These are phyloP conservation scores for Neotoxoptera formosana DNA, from an alignment of 1,140 invertebrate species.

Conservation along the genomic window DNA sequence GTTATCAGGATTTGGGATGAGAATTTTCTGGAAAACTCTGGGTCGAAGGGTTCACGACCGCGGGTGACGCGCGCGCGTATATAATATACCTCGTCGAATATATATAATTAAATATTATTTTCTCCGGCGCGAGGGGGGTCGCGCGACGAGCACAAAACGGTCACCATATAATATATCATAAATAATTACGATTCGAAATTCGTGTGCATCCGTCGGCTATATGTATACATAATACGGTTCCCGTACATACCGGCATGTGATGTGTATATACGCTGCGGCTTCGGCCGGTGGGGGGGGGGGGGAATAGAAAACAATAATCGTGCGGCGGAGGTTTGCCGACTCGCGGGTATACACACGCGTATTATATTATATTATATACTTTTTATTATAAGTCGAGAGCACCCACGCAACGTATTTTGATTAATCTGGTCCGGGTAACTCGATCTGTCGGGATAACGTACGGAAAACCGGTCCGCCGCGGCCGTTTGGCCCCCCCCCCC, in stretches of 20 bases:
- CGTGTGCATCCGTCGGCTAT: background rate
- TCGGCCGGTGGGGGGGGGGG: background rate
- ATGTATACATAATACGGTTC: background rate
- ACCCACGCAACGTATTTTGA: conserved; percentile 57
- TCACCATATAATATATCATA: too few species aligned
- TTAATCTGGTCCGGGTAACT: conserved; percentile 55
- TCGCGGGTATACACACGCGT: background rate
- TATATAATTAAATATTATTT: background rate
- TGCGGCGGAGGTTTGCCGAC: conserved; percentile 42
- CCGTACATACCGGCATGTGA: background rate
- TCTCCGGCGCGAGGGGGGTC: background rate
- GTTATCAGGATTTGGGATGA: background rate
- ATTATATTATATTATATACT: background rate
- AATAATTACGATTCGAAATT: conserved; percentile 20
- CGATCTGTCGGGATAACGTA: conserved; percentile 37
- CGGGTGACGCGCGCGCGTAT: conserved; percentile 1
- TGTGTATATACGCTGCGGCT: background rate
- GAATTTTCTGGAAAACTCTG: background rate
- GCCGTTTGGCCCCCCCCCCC: background rate
- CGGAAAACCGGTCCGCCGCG: conserved; percentile 38
- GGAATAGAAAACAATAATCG: conserved; percentile 53
- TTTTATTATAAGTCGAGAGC: conserved; percentile 29
- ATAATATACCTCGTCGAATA: background rate
- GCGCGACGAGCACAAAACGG: background rate
- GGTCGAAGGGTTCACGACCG: background rate